A percentile compares a stretch with the other conserved stretches of the same genome.
phyloP scores from a whole-genome alignment of 1,140 invertebrate genomes.

The Drosophila fuyamai region DNA sequence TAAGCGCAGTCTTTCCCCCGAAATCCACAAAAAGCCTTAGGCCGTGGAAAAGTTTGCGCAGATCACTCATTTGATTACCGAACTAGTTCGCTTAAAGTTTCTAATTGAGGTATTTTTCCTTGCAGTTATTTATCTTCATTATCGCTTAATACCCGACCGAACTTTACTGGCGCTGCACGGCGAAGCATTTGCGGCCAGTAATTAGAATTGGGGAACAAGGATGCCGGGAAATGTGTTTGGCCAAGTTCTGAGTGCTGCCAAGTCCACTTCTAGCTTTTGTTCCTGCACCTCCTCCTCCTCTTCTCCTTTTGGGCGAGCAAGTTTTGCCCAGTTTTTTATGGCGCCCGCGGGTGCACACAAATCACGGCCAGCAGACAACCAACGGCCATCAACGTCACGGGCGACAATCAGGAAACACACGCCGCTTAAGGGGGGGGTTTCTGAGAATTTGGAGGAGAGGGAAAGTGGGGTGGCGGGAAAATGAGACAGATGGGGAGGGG shows the following conservation, averaged over 20 bases:
- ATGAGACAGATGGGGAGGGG: neutral
- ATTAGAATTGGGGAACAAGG: conserved; percentile 27
- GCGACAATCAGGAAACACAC: conserved; percentile 61
- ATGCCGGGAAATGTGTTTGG: conserved; percentile 34
- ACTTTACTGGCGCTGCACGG: conserved; percentile 31
- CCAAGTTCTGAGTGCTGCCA: conserved; percentile 56
- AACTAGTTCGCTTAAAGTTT: conserved; percentile 73
- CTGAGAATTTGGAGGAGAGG: neutral
- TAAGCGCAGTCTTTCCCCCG: neutral
- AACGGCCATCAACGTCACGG: conserved; percentile 66
- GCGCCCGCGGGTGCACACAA: conserved; percentile 48
- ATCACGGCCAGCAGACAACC: conserved; percentile 59
- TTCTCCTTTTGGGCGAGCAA: neutral
- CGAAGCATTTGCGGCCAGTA: conserved; percentile 30
- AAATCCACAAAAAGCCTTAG: conserved; percentile 3
- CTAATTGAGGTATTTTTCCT: conserved; percentile 78
- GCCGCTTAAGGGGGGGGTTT: neutral
- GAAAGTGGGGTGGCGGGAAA: neutral
- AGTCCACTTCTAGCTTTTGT: conserved; percentile 45
- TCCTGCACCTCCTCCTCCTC: conserved; percentile 5
- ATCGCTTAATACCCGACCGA: conserved; percentile 70
- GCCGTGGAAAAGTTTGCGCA: conserved; percentile 55
- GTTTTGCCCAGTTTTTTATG: conserved; percentile 42
- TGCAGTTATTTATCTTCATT: conserved; percentile 79
- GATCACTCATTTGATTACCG: conserved; percentile 80